Base-by-base conservation (phyloP, 2,797 vertebrate species). In the Bryconaethiops microstoma region DNA sequence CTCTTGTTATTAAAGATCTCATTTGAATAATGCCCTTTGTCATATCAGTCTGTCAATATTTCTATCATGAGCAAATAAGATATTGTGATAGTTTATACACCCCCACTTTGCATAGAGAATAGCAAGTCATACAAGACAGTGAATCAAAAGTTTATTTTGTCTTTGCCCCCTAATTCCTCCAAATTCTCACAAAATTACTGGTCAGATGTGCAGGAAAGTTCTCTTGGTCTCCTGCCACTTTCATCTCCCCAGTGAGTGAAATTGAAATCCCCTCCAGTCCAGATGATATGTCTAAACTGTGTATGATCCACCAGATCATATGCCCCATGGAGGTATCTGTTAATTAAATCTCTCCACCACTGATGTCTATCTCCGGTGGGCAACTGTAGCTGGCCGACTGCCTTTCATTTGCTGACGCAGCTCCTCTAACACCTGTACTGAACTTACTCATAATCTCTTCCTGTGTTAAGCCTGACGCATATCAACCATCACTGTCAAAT, bases 321-420 rank as follows among this genome's bases (percentile, higher is more conserved):
- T 64, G 85, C 71, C 54, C 71, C 35, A 8, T 59, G 89, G 88
- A 90, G 92, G 91, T 94, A 94, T 93, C 92, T 93, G 92, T 93
- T 94, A 93, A 94, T 94, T 94, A 92, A 94, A 94, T 94, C 92
- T 93, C 90, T 91, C 91, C 88, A 88, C 84, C 87, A 81, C 90
- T 89, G 93, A 94, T 94, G 88, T 86, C 87, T 93, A 94, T 93
- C 93, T 89, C 87, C 65, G 88, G 87, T 87, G 89, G 81, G 89
- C 90, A 93, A 93, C 90, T 89, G 91, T 91, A 88, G 92, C 93
- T 86, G 76, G 83, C 60, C 39, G 73, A 74, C 84, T 84, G 87
- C 78, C 80, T 88, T 73, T 78, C 87, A 84, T 81, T 85, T 87
- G 71, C 71, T 74, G 71, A 74, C 35, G 71, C 54, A 74, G 17